Evolutionary conservation across 2,797 vertebrate species (phyloP), one percentile per base, ranked within the genome.

Genomic region (Denticeps clupeoides): DNA sequence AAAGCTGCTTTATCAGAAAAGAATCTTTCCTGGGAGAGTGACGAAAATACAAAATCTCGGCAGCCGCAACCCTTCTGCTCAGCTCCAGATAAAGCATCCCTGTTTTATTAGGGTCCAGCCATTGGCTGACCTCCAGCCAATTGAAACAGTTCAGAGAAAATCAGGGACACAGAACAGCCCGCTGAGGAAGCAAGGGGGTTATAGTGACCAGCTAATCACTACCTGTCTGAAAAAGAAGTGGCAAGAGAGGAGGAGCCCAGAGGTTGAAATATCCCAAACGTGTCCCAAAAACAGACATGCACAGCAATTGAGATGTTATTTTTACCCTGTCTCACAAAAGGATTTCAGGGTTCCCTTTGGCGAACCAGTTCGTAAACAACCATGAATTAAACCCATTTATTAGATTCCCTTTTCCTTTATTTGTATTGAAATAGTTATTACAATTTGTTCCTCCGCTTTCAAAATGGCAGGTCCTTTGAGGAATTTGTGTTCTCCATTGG

Each of bases 81-180:
- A 59, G 65, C 60, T 62, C 50, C 71, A 63, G 72, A 75, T 71
- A 77, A 79, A 43, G 8, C 60, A 56, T 13, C 45, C 53, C 48
- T 47, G 11, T 57, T 68, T 77, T 63, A 72, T 44, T 48, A 23
- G 45, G 56, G 59, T 69, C 60, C 65, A 51, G 53, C 66, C 45
- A 76, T 70, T 69, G 70, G 63, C 52, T 72, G 65, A 74, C 63
- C 61, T 65, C 43, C 35, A 58, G 57, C 67, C 70, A 76, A 75
- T 77, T 77, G 71, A 71, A 64, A 63, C 55, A 51, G 58, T 51
- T 58, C 67, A 71, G 66, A 50, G 70, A 66, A 49, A 68, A 64
- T 55, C 45, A 49, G 43, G 53, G 56, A 51, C 65, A 58, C 64
- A 62, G 41, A 44, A 15, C 16, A 12, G 16, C 45, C n/a, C n/a